Evolutionary conservation across 2,888 invertebrate genomes (phyloP), one percentile per base, ranked within the genome.

Genomic region (Acronicta leporina): DNA sequence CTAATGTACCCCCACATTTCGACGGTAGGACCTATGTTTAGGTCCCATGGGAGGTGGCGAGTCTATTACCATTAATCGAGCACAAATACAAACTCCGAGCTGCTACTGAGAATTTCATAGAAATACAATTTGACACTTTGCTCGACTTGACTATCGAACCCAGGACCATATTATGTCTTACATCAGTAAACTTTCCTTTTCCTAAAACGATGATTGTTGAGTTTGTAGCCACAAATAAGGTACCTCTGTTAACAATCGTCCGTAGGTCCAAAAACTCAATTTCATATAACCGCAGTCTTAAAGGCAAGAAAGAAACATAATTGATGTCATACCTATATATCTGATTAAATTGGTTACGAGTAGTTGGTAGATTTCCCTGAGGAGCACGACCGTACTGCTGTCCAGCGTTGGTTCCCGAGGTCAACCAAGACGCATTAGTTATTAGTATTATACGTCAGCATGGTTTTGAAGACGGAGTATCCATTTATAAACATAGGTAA

Each of bases 301-400:
- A n/a, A 50, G 15, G 15, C 35, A 14, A 53, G 13, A 52, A 30
- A 66, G 62, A 53, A 43, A 64, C 38, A 58, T 59, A 62, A 63
- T 55, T 33, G 11, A 62, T 54, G 47, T 33, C 16, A 38, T 38
- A 35, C 44, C 2, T 25, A 27, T 44, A 60, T 63, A 65, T 67
- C 57, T 63, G 63, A 70, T 73, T 55, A 62, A 73, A 74, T 63
- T 68, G 53, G 54, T 56, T 50, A 49, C 59, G 55, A 59, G 57
- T 54, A 47, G 46, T 50, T 53, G 51, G 56, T 42, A 63, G 67
- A 80, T 80, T 80, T 80, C 79, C 79, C 79, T 51, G 45, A 49
- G 81, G 81, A 55, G 57, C 50, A n/a, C 27, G 38, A 51, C 51
- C 25, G 53, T 47, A 69, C 46, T 70, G 75, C 75, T 70, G 68